phyloP scores from a whole-genome alignment of 2,888 invertebrate species.

The Tridacna crocea region DNA sequence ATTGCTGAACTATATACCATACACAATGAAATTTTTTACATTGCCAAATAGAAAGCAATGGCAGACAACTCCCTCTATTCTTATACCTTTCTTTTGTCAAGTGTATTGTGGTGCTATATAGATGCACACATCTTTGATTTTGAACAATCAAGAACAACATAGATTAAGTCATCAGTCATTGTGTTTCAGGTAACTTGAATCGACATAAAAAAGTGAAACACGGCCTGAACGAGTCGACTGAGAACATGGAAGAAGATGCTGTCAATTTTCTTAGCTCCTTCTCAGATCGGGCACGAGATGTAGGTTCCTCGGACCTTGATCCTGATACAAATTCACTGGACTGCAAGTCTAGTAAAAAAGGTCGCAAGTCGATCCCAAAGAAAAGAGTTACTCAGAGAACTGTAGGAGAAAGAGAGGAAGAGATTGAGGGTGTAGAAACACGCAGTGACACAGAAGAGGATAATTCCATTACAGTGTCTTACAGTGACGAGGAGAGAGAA shows the following conservation, averaged over 20 bases:
- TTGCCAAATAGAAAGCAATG: too few species aligned
- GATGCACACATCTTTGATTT: too few species aligned
- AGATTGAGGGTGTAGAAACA: conserved; percentile 30
- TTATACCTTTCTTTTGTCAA: too few species aligned
- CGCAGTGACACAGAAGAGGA: conserved; percentile 54
- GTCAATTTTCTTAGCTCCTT: conserved; percentile 79
- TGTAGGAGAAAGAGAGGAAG: conserved; percentile 7
- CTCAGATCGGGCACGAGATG: conserved; percentile 65
- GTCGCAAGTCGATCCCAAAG: conserved; percentile 69
- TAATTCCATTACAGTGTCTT: conserved; percentile 38
- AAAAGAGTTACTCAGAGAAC: conserved; percentile 48
- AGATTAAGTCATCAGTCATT: too few species aligned
- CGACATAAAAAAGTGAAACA: conserved; percentile 83
- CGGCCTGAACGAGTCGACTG: conserved; percentile 77
- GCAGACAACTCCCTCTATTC: too few species aligned
- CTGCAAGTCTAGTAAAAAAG: conserved; percentile 62
- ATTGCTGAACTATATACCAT: too few species aligned
- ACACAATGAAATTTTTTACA: too few species aligned
- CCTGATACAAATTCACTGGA: conserved; percentile 39
- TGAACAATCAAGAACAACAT: too few species aligned
- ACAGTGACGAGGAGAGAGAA: conserved; percentile 60
- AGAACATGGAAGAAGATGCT: conserved; percentile 80
- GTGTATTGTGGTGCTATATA: too few species aligned
- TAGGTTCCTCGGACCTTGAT: conserved; percentile 25
- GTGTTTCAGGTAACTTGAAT: conserved; percentile 79